phyloP scores from a whole-genome alignment of 2,113 vertebrate species.

The Oncorhynchus clarkii region DNA sequence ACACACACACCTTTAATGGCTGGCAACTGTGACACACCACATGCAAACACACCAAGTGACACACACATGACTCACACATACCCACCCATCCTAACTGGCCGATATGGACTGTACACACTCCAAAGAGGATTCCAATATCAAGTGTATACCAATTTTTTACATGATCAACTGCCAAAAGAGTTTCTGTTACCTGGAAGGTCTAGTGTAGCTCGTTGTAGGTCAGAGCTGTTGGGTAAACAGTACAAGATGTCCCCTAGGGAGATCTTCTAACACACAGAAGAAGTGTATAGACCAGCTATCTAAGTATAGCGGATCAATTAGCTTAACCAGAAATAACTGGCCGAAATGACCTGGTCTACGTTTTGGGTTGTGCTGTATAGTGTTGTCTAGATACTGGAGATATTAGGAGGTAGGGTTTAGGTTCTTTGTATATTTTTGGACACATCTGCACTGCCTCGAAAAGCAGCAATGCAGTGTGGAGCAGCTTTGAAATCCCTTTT shows the following conservation, averaged over 20 bases:
- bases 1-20: conserved; percentile 38
- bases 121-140: background rate
- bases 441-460: conserved; percentile 48
- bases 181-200: background rate
- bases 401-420: conserved; percentile 22
- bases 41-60: background rate
- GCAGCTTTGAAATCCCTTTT: conserved; percentile 34
- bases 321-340: conserved; percentile 31
- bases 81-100: conserved; percentile 14
- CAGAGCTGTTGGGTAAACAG: background rate
- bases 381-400: conserved; percentile 40
- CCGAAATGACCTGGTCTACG: conserved; percentile 27
- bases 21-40: conserved; percentile 8
- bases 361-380: conserved; percentile 58
- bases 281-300: background rate
- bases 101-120: background rate
- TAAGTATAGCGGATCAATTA: conserved; percentile 29
- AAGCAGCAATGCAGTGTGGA: conserved; percentile 41
- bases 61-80: conserved; percentile 25
- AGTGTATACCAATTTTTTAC: background rate
- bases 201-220: background rate
- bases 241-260: background rate
- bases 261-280: background rate
- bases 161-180: background rate
- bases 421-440: conserved; percentile 29